A percentile compares a stretch with the other conserved stretches of the same genome.
Conservation (phyloP, 2,888 invertebrate species). For the Cephonodes hylas region DNA sequence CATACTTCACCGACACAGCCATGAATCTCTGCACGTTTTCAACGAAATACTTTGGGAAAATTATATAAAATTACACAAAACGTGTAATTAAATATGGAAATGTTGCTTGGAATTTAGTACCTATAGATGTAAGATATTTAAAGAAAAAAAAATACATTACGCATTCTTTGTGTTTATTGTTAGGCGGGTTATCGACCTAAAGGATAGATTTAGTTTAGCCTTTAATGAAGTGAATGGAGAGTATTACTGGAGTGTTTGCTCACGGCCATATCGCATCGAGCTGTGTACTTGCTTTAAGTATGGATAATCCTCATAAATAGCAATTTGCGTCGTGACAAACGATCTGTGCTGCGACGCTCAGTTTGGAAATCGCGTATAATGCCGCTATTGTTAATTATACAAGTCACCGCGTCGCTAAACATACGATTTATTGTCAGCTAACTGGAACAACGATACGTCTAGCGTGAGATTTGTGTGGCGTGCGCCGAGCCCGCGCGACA, state of each 20-base stretch:
- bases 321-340: conserved; percentile 77
- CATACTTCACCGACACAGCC: background rate
- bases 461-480: conserved; percentile 61
- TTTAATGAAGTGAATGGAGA: background rate
- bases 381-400: conserved; percentile 78
- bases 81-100: background rate
- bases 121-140: background rate
- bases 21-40: background rate
- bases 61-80: background rate
- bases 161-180: background rate
- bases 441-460: conserved; percentile 69
- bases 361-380: conserved; percentile 79
- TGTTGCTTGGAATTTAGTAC: background rate
- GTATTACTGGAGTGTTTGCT: background rate
- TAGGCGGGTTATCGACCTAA: conserved; percentile 4
- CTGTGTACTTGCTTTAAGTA: conserved; percentile 51
- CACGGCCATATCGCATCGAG: conserved; percentile 38
- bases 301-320: conserved; percentile 77
- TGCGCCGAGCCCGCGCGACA: conserved; percentile 24
- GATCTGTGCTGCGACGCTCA: conserved; percentile 62
- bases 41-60: background rate
- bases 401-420: conserved; percentile 75
- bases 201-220: background rate
- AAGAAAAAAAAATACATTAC: conserved; percentile 4
- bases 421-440: conserved; percentile 76